phyloP scores from a whole-genome alignment of 2,797 vertebrate genomes.

The Sphenopsis melanotis region DNA sequence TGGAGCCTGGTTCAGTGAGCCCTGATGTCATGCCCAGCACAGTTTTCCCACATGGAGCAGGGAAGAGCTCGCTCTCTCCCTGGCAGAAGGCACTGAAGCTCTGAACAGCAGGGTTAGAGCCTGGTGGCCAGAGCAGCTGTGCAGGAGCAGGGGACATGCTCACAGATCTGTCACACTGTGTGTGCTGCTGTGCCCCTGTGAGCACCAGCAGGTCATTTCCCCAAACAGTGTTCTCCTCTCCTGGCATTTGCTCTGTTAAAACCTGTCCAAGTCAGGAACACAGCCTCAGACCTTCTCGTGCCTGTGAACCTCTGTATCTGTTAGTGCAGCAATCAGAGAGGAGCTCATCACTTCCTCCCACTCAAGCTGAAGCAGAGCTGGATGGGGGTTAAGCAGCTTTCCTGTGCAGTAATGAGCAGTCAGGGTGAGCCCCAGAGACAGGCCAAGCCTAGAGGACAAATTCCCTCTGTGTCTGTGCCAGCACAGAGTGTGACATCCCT shows the following conservation, averaged over 20 bases:
- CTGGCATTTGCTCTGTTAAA: background rate
- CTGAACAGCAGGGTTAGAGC: background rate
- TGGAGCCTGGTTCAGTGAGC: background rate
- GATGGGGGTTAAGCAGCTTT: background rate
- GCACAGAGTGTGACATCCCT: background rate
- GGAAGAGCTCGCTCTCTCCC: background rate
- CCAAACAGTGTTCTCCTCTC: background rate
- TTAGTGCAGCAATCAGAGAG: background rate
- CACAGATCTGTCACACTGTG: background rate
- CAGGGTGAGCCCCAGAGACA: background rate
- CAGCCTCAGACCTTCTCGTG: no score
- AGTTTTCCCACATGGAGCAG: background rate
- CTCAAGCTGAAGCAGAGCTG: background rate
- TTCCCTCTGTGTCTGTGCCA: background rate
- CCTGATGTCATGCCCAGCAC: background rate
- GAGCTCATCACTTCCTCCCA: background rate
- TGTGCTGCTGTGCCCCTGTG: background rate
- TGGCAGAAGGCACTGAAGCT: background rate
- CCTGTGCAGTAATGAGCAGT: background rate
- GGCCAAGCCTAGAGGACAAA: background rate
- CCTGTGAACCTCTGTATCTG: background rate
- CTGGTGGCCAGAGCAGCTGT: fast-evolving
- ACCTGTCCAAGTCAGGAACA: background rate
- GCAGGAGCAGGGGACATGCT: fast-evolving
- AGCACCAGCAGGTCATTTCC: background rate